Base-by-base conservation (phyloP, 2,888 invertebrate genomes). In the Orchestes rusci region DNA sequence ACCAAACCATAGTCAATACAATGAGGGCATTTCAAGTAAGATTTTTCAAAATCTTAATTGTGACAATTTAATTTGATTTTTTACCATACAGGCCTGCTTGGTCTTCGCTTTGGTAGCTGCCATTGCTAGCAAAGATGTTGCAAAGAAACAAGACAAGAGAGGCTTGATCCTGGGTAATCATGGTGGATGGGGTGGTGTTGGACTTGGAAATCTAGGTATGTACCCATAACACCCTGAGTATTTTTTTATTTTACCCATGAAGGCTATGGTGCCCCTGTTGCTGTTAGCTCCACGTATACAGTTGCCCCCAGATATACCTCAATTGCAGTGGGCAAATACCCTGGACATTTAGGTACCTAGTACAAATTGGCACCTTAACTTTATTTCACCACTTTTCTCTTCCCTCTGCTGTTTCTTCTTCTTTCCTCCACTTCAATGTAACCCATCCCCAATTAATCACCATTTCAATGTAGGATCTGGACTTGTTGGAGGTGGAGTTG, bases 101-200 rank as follows among this genome's bases (percentile, higher is more conserved):
- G 48, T 57, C 33, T 48, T 62, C 7, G 43, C 59, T 20, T 44
- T 56, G n/a, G 50, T 54, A 32, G 55, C 50, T 15, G 38, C 53
- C 29, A 43, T 57, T 16, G 51, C 50, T 16, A 43, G 43, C 10
- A 39, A 45, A 17, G 39, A 45, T 2, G 31, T 39, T 12, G 19
- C 37, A 39, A 55, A 59, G 39, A 58, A 59, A 47, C 56, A 60
- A 23, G 60, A 58, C 34, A 63, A 63, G 48, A 56, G 63, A 40
- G 62, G 63, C 8, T 53, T 62, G 15, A 30, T 57, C 4, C 48
- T 62, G 32, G 61, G 60, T 32, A 42, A 53, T 45, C 51, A 41
- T 20, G 55, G 47, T 15, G 32, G 19, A 8, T 4, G 3, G 7
- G 20, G 15, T 13, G n/a, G 18, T 13, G 19, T 12, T 27, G 31